phyloP scores from a whole-genome alignment of 2,888 invertebrate species.

The Ophion ellenae region DNA sequence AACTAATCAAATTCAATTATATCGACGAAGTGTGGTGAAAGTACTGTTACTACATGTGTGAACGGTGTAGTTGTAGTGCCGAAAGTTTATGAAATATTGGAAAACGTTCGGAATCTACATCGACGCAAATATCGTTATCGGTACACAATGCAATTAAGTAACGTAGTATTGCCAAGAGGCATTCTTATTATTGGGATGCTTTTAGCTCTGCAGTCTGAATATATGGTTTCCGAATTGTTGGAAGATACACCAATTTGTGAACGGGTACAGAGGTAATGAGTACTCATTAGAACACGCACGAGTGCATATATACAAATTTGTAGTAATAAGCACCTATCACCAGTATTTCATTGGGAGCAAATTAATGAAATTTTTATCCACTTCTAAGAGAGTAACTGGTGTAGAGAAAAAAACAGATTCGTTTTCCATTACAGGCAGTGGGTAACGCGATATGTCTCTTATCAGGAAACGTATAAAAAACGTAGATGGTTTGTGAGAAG shows the following conservation, averaged over 20 bases:
- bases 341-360: background rate
- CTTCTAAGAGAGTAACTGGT: background rate
- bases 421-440: constrained; percentile 12
- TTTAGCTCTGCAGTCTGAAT: background rate
- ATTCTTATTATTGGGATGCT: constrained; percentile 11
- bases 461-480: constrained; percentile 38
- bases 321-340: background rate
- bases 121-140: background rate
- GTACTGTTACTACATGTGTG: background rate
- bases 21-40: background rate
- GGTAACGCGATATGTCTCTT: background rate
- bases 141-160: constrained; percentile 20
- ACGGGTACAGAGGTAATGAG: background rate
- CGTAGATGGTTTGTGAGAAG: constrained; percentile 9
- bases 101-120: background rate
- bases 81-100: background rate
- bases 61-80: background rate
- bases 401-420: background rate
- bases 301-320: background rate
- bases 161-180: background rate
- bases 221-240: too few relatives aligned
- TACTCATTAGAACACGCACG: background rate
- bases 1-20: background rate
- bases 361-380: background rate
- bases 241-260: background rate